Evolutionary conservation across 2,113 vertebrate species (phyloP).

Genomic region (Hippocampus barbouri): DNA sequence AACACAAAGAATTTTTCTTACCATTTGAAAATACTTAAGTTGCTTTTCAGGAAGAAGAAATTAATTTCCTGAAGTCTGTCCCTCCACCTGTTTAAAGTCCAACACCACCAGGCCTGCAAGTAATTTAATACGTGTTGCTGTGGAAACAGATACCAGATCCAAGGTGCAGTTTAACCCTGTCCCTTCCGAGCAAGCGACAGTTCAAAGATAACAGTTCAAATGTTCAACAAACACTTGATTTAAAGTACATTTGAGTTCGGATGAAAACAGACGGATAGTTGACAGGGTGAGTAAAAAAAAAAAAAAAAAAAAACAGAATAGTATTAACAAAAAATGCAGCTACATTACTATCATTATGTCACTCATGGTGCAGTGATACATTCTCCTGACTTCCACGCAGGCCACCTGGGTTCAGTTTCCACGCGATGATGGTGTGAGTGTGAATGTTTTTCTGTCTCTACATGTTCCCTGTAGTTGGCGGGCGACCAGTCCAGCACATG

Average conservation of each 20-base stretch:
- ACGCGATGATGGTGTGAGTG: no score
- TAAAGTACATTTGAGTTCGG: background rate
- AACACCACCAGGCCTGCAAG: constrained; percentile 18
- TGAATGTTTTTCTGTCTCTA: no score
- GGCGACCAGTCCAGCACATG: no score
- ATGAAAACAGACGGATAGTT: background rate
- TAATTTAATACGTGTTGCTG: constrained; percentile 60
- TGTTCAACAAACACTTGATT: background rate
- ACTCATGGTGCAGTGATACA: no score
- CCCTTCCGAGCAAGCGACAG: constrained; percentile 10
- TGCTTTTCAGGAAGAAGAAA: constrained; percentile 43
- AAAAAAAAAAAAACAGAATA: no score
- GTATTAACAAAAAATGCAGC: no score
- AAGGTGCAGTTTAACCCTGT: constrained; percentile 7
- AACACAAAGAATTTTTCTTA: constrained; percentile 24
- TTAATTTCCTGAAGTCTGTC: constrained; percentile 23
- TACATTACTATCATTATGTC: no score
- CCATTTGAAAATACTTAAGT: constrained; percentile 41
- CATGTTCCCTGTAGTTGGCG: no score
- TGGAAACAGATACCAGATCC: constrained; percentile 62
- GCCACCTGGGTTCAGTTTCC: no score
- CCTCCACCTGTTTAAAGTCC: constrained; percentile 66
- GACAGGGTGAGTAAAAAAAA: no score
- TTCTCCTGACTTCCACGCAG: no score
- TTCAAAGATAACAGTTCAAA: background rate